These are phyloP conservation scores for Eupleurogrammus muticus DNA, from an alignment of 2,797 vertebrate genomes.

Conservation along the genomic window DNA sequence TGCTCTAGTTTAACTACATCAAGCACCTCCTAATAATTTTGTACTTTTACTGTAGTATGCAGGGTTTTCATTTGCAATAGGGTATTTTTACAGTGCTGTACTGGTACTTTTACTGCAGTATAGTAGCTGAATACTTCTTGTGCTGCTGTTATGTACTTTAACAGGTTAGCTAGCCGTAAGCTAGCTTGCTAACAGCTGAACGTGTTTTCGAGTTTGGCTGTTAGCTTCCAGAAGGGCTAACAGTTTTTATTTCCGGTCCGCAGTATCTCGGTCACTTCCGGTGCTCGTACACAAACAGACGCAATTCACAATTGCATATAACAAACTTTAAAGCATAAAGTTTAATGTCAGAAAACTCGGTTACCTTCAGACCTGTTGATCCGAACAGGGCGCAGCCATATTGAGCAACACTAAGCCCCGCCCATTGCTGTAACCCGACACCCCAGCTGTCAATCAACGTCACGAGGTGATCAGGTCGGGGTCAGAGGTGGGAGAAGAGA, in stretches of 20 bases:
- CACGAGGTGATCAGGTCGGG: constrained; percentile 9
- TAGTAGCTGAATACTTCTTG: too few relatives aligned
- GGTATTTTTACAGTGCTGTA: background rate
- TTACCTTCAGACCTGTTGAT: constrained; percentile 72
- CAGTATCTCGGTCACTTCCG: background rate
- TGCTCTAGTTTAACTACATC: too few relatives aligned
- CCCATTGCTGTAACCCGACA: constrained; percentile 31
- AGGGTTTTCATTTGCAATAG: too few relatives aligned
- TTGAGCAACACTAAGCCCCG: constrained; percentile 43
- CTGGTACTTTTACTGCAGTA: background rate
- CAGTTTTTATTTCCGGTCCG: background rate
- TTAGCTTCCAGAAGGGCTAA: background rate
- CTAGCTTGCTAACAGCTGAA: constrained; percentile 45
- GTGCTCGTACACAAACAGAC: background rate
- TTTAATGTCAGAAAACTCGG: background rate
- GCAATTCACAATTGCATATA: rapidly evolving
- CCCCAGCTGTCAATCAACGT: constrained; percentile 33
- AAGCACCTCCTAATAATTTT: too few relatives aligned
- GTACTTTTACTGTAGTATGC: too few relatives aligned
- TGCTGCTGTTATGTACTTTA: background rate
- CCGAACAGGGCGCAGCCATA: constrained; percentile 62
- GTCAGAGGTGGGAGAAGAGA: background rate
- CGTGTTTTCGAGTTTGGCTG: background rate
- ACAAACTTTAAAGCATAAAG: rapidly evolving
- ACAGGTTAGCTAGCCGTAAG: background rate